These are phyloP conservation scores for Spilarctia lutea DNA, from an alignment of 2,888 invertebrate genomes.

Conservation along the genomic window DNA sequence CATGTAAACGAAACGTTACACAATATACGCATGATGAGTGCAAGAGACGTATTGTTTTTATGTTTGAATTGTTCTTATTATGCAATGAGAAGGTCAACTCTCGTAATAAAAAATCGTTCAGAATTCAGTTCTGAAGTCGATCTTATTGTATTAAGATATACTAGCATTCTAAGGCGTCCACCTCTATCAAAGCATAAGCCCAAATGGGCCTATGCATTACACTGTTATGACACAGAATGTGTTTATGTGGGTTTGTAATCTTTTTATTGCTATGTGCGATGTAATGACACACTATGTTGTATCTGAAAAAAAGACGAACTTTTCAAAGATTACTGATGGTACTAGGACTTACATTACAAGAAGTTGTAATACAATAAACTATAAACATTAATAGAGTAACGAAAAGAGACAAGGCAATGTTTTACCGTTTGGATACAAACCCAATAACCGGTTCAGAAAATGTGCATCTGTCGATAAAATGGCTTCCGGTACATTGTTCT, in stretches of 20 bases:
- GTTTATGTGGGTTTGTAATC: no score
- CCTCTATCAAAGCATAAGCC: no score
- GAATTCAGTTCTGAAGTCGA: no score
- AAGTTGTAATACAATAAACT: no score
- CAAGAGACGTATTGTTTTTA: conserved; percentile 26
- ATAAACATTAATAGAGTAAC: not conserved
- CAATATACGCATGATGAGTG: conserved; percentile 29
- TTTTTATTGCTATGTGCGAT: no score
- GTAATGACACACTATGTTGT: no score
- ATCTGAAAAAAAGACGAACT: no score
- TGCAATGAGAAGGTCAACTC: conserved; percentile 2
- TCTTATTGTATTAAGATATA: no score
- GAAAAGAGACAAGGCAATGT: not conserved
- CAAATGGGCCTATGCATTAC: no score
- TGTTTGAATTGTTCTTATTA: conserved; percentile 16
- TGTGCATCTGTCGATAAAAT: not conserved
- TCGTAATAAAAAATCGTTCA: no score
- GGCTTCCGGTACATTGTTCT: not conserved
- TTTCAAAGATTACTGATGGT: not conserved
- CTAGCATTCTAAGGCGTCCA: no score
- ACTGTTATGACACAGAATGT: no score
- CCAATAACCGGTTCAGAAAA: not conserved
- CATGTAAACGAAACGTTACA: conserved; percentile 37
- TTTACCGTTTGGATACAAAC: not conserved
- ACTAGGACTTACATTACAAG: not conserved